Evolutionary conservation across 2,113 vertebrate genomes (phyloP).

Genomic region (Pluvialis apricaria): DNA sequence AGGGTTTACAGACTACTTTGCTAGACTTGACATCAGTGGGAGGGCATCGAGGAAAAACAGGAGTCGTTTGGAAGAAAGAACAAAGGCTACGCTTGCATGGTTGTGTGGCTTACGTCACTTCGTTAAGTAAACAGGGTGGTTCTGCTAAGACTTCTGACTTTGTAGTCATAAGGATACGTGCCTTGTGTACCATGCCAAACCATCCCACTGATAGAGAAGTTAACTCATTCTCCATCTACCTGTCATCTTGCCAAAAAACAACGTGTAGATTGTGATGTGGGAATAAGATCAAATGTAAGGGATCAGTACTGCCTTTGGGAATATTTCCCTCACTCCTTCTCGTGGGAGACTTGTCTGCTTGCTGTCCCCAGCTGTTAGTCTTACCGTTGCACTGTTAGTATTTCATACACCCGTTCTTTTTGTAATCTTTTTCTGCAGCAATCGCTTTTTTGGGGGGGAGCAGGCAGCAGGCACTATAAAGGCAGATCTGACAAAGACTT

Average conservation of each 20-base stretch:
- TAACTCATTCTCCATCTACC: neutral
- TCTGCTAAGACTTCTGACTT: neutral
- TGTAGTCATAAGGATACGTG: neutral
- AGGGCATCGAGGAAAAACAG: neutral
- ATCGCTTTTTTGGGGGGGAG: neutral
- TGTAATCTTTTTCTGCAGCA: neutral
- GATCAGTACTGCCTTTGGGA: conserved; percentile 34
- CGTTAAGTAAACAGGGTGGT: conserved; percentile 8
- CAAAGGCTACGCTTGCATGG: neutral
- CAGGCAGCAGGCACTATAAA: neutral
- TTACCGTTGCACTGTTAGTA: neutral
- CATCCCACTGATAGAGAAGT: conserved; percentile 1
- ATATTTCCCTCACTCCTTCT: neutral
- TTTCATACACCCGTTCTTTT: neutral
- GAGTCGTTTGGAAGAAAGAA: conserved; percentile 17
- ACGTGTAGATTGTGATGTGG: neutral
- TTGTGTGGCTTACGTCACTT: conserved; percentile 10
- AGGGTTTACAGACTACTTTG: neutral
- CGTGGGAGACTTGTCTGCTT: conserved; percentile 24
- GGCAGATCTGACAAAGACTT: neutral
- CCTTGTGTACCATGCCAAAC: conserved; percentile 8
- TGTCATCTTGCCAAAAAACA: conserved; percentile 39
- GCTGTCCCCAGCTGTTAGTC: neutral
- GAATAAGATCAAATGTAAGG: conserved; percentile 47
- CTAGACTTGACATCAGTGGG: neutral